These are phyloP conservation scores for Ellobius talpinus DNA, from an alignment of 2,113 vertebrate genomes.

Conservation along the genomic window DNA sequence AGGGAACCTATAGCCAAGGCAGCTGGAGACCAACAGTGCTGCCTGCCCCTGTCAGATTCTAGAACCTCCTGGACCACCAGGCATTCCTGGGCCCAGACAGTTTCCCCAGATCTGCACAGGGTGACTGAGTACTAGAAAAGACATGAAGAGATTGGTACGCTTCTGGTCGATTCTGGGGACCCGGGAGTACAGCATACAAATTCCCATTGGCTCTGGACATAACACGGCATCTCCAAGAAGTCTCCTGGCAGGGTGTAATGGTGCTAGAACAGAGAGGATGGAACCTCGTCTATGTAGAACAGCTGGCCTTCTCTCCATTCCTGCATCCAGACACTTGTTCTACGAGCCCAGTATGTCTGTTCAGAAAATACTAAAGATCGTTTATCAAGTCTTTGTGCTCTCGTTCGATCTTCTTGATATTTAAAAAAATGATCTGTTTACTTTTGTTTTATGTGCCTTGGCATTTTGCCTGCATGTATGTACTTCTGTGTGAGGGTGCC, in stretches of 20 bases:
- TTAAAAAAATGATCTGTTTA: not conserved
- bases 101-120: not conserved
- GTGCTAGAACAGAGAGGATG: not conserved
- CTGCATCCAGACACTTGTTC: not conserved
- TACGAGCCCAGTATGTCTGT: not conserved
- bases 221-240: not conserved
- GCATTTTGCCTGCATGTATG: not conserved
- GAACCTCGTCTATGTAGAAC: accelerated
- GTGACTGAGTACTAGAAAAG: not conserved
- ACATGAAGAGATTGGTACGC: not conserved
- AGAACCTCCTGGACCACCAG: not conserved
- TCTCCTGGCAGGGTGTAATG: accelerated
- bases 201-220: not conserved
- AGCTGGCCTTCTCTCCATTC: accelerated
- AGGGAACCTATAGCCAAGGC: not conserved
- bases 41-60: not conserved
- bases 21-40: no score
- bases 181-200: no score
- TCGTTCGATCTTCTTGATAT: not conserved
- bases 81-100: not conserved
- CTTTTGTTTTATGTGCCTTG: not conserved
- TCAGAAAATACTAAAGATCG: not conserved
- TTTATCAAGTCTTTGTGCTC: not conserved
- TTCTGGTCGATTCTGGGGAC: not conserved
- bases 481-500: not conserved